Conservation (phyloP, 2,888 invertebrate species). For the Brachyptera putata region DNA sequence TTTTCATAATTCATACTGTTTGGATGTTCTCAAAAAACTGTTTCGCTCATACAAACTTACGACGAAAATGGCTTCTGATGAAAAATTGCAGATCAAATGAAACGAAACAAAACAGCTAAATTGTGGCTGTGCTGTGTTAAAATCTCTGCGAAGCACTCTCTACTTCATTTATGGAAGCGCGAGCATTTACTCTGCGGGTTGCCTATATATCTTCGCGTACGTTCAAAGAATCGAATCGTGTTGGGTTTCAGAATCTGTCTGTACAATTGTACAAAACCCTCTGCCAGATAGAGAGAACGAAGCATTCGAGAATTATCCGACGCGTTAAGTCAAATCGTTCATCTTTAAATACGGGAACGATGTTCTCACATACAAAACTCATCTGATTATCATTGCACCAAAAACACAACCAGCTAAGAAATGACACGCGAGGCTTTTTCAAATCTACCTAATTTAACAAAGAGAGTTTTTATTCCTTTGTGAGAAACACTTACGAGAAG, state of each 20-base stretch:
- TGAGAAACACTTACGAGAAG: no score
- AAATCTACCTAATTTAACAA: no score
- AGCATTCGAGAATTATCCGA: neutral
- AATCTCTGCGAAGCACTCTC: neutral
- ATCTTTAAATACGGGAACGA: neutral
- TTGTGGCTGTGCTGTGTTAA: neutral
- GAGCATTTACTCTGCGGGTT: neutral
- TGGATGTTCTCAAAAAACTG: no score
- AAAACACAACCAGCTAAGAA: no score
- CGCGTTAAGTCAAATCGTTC: neutral
- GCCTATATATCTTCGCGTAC: neutral
- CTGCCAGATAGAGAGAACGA: no score
- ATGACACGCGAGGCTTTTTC: no score
- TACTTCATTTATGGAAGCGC: no score
- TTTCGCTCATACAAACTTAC: neutral
- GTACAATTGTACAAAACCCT: neutral
- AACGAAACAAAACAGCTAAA: neutral
- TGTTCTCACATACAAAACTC: neutral
- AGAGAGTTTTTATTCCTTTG: no score
- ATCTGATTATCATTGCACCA: neutral
- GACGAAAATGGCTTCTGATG: neutral
- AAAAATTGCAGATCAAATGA: neutral
- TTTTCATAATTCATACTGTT: no score
- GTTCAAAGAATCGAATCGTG: neutral
- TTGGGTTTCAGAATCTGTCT: neutral